Evolutionary conservation across 2,113 vertebrate species (phyloP).

Genomic region (Chaetorhynchus papuensis): DNA sequence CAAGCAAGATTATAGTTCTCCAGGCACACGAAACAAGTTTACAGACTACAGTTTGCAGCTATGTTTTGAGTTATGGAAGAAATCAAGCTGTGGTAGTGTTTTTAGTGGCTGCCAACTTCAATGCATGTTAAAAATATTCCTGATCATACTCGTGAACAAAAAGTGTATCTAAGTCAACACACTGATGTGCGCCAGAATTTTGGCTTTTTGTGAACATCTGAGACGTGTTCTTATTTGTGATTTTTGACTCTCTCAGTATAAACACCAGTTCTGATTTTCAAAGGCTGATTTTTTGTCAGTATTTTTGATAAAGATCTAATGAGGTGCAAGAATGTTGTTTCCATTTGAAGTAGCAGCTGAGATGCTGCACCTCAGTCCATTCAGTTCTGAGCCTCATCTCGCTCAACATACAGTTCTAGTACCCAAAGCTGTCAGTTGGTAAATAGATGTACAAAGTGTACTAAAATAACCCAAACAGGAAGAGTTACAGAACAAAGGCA

Average conservation of each 20-base stretch:
- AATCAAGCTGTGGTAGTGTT: conserved; percentile 20
- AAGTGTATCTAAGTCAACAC: not conserved
- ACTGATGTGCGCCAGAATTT: not conserved
- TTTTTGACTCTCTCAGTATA: not conserved
- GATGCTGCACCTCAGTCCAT: not conserved
- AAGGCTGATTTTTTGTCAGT: not conserved
- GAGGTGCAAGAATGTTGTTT: not conserved
- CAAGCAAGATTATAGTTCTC: conserved; percentile 42
- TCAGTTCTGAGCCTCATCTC: not conserved
- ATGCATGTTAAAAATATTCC: not conserved
- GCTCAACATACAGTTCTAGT: not conserved
- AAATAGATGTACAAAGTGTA: not conserved
- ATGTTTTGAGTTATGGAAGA: conserved; percentile 27
- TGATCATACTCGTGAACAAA: not conserved
- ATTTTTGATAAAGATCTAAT: not conserved
- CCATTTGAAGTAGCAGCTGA: not conserved
- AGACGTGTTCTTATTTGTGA: not conserved
- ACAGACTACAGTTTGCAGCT: conserved; percentile 25
- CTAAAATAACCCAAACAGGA: not conserved
- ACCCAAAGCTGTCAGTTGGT: not conserved
- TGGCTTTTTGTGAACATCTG: not conserved
- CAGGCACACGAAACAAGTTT: conserved; percentile 9
- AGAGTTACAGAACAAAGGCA: not conserved
- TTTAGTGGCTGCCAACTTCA: conserved; percentile 10
- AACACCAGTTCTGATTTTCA: not conserved